Percentiles rank a stretch among this genome's conserved stretches.
These are phyloP conservation scores for Caenorhabditis uteleia DNA, from an alignment of 2,888 invertebrate species.

Conservation along the genomic window DNA sequence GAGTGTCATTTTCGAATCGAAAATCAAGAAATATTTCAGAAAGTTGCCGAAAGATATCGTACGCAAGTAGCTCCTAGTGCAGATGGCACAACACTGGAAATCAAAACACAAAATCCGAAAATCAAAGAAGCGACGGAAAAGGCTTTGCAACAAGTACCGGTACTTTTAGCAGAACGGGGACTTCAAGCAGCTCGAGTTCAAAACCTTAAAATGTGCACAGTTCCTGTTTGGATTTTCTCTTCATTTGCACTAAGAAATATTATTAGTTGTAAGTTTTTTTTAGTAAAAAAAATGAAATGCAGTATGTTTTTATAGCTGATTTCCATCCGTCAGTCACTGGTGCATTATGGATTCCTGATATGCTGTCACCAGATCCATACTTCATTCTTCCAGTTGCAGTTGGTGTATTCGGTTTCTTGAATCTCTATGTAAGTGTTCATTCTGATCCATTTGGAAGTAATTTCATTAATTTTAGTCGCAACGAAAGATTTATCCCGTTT, in stretches of 20 bases:
- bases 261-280: conserved; percentile 37
- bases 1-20: conserved; percentile 1
- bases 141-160: conserved; percentile 35
- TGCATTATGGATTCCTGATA: conserved; percentile 57
- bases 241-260: conserved; percentile 65
- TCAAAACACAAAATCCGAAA: conserved; percentile 38
- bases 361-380: conserved; percentile 63
- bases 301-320: conserved; percentile 51
- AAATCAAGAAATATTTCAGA: conserved; percentile 39
- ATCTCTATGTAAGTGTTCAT: conserved; percentile 53
- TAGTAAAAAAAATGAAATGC: neutral
- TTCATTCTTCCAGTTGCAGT: conserved; percentile 60
- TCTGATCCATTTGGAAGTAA: neutral
- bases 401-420: conserved; percentile 62
- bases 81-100: conserved; percentile 43
- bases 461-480: conserved; percentile 53
- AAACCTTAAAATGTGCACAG: conserved; percentile 61
- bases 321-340: conserved; percentile 59
- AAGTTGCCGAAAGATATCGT: conserved; percentile 51
- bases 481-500: conserved; percentile 60
- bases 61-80: conserved; percentile 49
- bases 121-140: conserved; percentile 19
- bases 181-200: conserved; percentile 61
- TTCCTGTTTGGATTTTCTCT: conserved; percentile 67
- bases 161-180: conserved; percentile 48